Conservation (phyloP, 2,888 invertebrate species). For the Apotomis capreana region DNA sequence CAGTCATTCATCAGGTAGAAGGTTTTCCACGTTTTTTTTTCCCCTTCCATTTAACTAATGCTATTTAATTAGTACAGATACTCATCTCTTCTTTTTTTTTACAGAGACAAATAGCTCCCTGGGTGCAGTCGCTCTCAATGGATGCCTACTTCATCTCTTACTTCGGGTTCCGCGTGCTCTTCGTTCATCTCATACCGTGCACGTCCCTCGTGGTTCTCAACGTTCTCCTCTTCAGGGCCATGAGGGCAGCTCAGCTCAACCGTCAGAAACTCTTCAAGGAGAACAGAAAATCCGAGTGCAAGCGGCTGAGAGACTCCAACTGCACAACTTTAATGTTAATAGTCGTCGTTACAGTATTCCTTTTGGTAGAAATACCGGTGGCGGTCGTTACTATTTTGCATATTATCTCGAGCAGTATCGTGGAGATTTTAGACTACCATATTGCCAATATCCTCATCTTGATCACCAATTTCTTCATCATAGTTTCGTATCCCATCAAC, state of each 20-base stretch:
- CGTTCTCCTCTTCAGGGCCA: slow-evolving; percentile 92
- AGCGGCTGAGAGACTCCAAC: slow-evolving; percentile 89
- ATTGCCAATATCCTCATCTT: slow-evolving; percentile 90
- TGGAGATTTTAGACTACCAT: slow-evolving; percentile 89
- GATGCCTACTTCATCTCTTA: slow-evolving; percentile 92
- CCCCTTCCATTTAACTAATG: too few species aligned
- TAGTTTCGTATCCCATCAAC: slow-evolving; percentile 95
- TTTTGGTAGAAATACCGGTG: slow-evolving; percentile 92
- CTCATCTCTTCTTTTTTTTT: slow-evolving; percentile 45
- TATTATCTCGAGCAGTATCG: slow-evolving; percentile 89
- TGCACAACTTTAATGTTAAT: slow-evolving; percentile 95
- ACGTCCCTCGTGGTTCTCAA: slow-evolving; percentile 94
- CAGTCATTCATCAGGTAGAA: too few species aligned
- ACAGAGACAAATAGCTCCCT: slow-evolving; percentile 84
- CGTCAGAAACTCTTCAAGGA: slow-evolving; percentile 89
- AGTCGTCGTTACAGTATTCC: slow-evolving; percentile 92
- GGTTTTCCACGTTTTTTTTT: too few species aligned
- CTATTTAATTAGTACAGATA: not conserved
- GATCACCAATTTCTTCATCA: slow-evolving; percentile 95
- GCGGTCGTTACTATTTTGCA: slow-evolving; percentile 92
- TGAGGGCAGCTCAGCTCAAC: slow-evolving; percentile 92
- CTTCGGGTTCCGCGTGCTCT: slow-evolving; percentile 93
- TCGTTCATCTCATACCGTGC: slow-evolving; percentile 96
- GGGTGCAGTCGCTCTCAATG: slow-evolving; percentile 88
- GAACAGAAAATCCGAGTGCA: slow-evolving; percentile 90